Conservation (phyloP, 1,140 invertebrate species). For the Neodiprion lecontei region DNA sequence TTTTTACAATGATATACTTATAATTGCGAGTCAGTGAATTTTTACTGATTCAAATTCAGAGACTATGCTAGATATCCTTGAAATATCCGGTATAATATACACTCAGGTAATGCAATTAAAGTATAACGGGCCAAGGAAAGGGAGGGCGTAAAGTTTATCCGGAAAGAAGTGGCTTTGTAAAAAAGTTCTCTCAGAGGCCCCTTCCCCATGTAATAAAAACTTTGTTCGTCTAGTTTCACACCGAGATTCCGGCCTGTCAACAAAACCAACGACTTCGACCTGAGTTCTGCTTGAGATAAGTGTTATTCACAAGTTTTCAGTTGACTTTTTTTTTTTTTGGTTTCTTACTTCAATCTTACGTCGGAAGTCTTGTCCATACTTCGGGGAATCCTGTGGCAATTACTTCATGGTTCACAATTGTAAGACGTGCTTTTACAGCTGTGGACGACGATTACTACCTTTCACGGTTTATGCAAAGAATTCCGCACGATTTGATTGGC, state of each 20-base stretch:
- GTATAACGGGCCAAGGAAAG: too few species aligned
- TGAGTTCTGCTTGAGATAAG: background rate
- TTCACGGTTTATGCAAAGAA: too few species aligned
- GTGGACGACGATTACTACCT: too few species aligned
- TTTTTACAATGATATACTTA: too few species aligned
- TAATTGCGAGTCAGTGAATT: too few species aligned
- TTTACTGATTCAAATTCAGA: too few species aligned
- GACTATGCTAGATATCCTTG: too few species aligned
- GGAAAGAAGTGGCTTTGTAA: background rate
- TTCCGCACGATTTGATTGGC: too few species aligned
- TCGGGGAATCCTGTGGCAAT: background rate
- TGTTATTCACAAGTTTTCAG: slow-evolving; percentile 5
- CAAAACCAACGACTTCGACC: background rate
- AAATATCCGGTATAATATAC: too few species aligned
- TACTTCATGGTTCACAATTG: background rate
- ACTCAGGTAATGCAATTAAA: too few species aligned
- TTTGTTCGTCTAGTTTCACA: slow-evolving; percentile 2
- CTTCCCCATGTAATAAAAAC: background rate
- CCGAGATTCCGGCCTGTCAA: slow-evolving; percentile 6
- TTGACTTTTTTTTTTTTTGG: background rate
- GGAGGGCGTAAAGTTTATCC: background rate
- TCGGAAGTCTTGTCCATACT: background rate
- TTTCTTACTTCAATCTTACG: background rate
- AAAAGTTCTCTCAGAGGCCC: background rate
- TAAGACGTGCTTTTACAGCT: too few species aligned